Base-by-base conservation (phyloP, 2,888 invertebrate species). In the Dasysyrphus tricinctus region DNA sequence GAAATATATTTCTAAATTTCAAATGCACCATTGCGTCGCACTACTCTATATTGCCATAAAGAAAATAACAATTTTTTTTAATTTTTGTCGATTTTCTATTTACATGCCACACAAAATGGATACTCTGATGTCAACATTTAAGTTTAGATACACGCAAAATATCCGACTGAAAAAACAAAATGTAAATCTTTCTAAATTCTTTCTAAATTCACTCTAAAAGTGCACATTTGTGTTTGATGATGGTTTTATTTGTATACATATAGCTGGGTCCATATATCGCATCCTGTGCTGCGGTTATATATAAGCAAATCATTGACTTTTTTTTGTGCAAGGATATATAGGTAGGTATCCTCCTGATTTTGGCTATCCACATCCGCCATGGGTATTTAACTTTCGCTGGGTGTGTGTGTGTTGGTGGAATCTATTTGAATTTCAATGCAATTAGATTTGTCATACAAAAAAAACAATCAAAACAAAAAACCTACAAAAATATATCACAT, bases 391-490 rank as follows among this genome's bases (percentile, higher is more conserved):
- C 80, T 84, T 79, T 72, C 70, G 76, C 69, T 49, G 12, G 24
- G 24, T 24, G 24, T 24, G 24, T 24, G 24, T 34, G 56, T 51
- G 37, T 49, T 56, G n/a, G 54, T 57, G 37, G 69, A 77, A 63
- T 69, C 63, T 61, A 81, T 80, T 85, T 85, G 77, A 73, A 74
- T 81, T 85, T 70, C 69, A 77, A 74, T 85, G 80, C 85, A 80
- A 85, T 81, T 77, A 81, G 80, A 77, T 77, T 63, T 49, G 37
- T 42, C 73, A 73, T 61, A 6, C 39, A 44, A 16, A 44, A 72
- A 32, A n/a, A n/a, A n/a, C n/a, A n/a, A n/a, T n/a, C n/a, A n/a
- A n/a, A n/a, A n/a, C n/a, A n/a, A n/a, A 72, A 29, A 37, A 75
- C 1, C 16, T 19, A 19, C 19, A 34, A 34, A 39, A 19, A 34